Percentiles rank a stretch among this genome's conserved stretches.
These are phyloP conservation scores for Ardeotis arabs DNA, from an alignment of 2,113 vertebrate genomes.

Conservation along the genomic window DNA sequence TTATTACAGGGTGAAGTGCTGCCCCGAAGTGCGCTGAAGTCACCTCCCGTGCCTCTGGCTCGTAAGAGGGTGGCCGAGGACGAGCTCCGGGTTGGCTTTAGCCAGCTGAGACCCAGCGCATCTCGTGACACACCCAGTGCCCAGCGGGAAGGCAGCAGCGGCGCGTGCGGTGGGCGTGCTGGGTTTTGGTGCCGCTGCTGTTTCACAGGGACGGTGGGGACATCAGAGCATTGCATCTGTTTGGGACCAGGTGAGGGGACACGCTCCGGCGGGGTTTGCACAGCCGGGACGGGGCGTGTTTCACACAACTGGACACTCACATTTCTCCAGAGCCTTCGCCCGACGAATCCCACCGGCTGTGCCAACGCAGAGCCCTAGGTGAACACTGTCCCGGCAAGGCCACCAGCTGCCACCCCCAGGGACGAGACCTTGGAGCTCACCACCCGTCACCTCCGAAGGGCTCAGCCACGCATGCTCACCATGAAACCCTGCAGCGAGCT, in stretches of 20 bases:
- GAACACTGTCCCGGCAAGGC: not conserved
- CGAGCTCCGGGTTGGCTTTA: fast-evolving
- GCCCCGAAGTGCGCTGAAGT: not conserved
- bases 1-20: not conserved
- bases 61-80: fast-evolving
- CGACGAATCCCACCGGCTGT: fast-evolving
- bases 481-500: fast-evolving
- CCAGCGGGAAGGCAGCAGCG: not conserved
- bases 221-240: no score
- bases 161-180: no score
- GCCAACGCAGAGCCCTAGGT: fast-evolving
- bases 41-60: not conserved
- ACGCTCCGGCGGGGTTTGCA: fast-evolving
- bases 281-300: not conserved
- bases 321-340: fast-evolving
- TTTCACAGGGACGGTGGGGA: fast-evolving
- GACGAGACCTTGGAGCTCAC: fast-evolving
- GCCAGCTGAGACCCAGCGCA: not conserved
- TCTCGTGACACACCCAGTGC: not conserved
- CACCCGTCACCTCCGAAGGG: not conserved
- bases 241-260: not conserved
- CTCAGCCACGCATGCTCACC: fast-evolving
- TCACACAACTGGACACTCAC: fast-evolving
- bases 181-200: not conserved
- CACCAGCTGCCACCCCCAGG: not conserved